phyloP scores from a whole-genome alignment of 64 coral and sea anemone genomes.

The Anthopleura sola region DNA sequence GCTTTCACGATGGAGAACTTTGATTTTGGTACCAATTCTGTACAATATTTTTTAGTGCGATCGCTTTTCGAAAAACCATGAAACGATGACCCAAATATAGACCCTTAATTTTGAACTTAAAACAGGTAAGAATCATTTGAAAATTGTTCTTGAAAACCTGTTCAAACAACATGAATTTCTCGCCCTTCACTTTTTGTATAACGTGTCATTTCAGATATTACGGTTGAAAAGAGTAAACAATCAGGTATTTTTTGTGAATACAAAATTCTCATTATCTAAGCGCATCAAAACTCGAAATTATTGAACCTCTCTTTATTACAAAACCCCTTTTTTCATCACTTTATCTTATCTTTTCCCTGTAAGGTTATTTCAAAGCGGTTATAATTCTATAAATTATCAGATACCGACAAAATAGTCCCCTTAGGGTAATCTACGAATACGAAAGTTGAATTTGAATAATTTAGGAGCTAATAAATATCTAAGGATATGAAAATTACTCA shows the following conservation, averaged over 20 bases:
- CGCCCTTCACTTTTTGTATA: not conserved
- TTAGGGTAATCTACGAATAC: not conserved
- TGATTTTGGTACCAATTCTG: too few species aligned
- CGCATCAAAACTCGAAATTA: not conserved
- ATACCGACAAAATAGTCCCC: not conserved
- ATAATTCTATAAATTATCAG: not conserved
- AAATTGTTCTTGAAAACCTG: not conserved
- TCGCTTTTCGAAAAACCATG: too few species aligned
- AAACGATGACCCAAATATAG: not conserved
- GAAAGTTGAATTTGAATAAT: not conserved
- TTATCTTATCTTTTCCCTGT: not conserved
- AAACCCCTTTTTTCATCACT: not conserved
- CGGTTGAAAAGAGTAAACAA: not conserved
- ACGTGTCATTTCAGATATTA: not conserved
- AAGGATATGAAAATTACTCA: not conserved
- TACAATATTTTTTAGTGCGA: too few species aligned
- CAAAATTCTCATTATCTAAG: not conserved
- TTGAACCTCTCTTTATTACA: not conserved
- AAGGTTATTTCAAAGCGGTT: not conserved
- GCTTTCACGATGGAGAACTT: too few species aligned
- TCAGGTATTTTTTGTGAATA: not conserved
- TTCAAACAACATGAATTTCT: not conserved
- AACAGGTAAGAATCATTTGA: not conserved
- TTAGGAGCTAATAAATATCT: not conserved
- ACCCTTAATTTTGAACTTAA: not conserved